Evolutionary conservation across 2,797 vertebrate genomes (phyloP).

Genomic region (Psittacula derbiana): DNA sequence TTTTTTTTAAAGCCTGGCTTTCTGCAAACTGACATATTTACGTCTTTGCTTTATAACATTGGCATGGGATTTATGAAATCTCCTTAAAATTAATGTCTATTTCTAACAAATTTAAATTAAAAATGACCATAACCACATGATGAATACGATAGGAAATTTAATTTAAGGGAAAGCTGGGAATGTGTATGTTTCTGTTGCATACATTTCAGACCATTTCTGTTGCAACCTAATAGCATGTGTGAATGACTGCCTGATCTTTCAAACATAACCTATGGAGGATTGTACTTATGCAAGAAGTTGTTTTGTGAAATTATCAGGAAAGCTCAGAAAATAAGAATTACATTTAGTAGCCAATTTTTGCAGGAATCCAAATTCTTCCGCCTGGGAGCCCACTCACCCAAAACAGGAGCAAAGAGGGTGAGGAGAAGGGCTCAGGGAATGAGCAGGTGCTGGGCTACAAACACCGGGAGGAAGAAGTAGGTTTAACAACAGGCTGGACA

Average conservation of each 20-base stretch:
- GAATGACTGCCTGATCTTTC: not conserved
- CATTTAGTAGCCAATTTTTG: not conserved
- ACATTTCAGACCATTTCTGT: constrained; percentile 32
- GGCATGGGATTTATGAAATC: constrained; percentile 54
- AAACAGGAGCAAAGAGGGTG: not conserved
- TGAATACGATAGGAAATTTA: constrained; percentile 51
- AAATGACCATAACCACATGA: constrained; percentile 41
- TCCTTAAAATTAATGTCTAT: constrained; percentile 55
- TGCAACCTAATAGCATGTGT: not conserved
- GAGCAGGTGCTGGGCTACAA: not conserved
- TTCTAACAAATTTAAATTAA: constrained; percentile 61
- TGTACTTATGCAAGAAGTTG: not conserved
- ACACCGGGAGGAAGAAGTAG: not conserved
- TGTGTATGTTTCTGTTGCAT: constrained; percentile 26
- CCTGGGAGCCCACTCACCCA: not conserved
- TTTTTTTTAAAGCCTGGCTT: constrained; percentile 59
- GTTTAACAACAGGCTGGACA: not conserved
- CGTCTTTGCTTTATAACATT: constrained; percentile 45
- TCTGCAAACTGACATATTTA: constrained; percentile 67
- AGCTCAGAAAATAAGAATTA: not conserved
- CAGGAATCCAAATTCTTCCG: not conserved
- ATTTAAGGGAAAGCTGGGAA: constrained; percentile 26
- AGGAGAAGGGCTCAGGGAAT: not conserved
- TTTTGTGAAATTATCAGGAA: not conserved
- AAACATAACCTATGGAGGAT: not conserved